Evolutionary conservation across 2,797 vertebrate species (phyloP).

Genomic region (Podarcis lilfordi): DNA sequence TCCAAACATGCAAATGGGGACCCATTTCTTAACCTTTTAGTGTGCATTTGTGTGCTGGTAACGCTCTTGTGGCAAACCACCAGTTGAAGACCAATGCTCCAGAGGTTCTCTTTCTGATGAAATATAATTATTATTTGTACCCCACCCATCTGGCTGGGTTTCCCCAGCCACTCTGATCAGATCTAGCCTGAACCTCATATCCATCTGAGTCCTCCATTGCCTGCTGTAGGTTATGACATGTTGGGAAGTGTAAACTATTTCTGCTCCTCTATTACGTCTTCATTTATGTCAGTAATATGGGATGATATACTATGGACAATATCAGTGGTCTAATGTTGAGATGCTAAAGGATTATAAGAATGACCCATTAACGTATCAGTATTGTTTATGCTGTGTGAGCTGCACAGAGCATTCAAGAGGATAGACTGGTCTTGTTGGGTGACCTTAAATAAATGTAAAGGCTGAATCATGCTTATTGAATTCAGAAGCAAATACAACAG

Average conservation of each 20-base stretch:
- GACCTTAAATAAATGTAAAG: background rate
- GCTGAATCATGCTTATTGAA: background rate
- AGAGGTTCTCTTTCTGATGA: too few relatives aligned
- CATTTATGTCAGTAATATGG: constrained; percentile 11
- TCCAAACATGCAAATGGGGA: too few relatives aligned
- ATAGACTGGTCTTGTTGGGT: background rate
- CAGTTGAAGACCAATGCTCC: too few relatives aligned
- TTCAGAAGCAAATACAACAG: background rate
- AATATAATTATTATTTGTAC: too few relatives aligned
- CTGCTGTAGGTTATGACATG: too few relatives aligned
- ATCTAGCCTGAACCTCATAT: too few relatives aligned
- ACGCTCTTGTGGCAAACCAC: too few relatives aligned
- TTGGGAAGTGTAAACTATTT: background rate
- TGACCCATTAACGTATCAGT: constrained; percentile 1
- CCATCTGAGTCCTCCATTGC: too few relatives aligned
- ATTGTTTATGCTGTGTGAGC: constrained; percentile 1
- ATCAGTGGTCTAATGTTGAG: background rate
- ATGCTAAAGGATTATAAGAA: background rate
- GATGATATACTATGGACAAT: background rate
- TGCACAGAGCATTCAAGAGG: background rate
- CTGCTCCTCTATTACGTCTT: constrained; percentile 28
- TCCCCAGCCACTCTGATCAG: too few relatives aligned
- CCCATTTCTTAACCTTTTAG: too few relatives aligned
- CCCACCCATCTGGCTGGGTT: too few relatives aligned
- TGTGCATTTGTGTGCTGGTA: too few relatives aligned